Evolutionary conservation across 2,797 vertebrate genomes (phyloP), one percentile per base, ranked within the genome.

Genomic region (Periparus ater): DNA sequence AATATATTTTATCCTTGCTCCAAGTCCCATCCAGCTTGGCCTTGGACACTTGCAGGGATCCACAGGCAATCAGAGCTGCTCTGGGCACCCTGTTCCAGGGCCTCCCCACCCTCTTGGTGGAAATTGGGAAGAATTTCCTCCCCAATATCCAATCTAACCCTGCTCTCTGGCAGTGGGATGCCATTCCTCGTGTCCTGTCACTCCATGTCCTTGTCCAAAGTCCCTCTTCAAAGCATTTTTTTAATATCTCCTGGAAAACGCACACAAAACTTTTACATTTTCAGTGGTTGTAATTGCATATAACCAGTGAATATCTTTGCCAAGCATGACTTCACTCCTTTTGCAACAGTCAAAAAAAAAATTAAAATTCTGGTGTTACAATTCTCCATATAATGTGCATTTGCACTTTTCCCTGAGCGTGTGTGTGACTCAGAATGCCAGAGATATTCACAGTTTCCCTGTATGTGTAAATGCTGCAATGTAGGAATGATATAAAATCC

Each of bases 21-120:
- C 50, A 1, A 70, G 13, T 13, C 7, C 36, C 0, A 0, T 32
- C 63, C 71, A 76, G 0, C 23, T 63, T 45, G n/a, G 7, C 12
- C 51, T 45, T 22, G 72, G 45, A 0, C 65, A 51, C 9, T 71
- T 0, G 17, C 58, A 89, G 29, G 38, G 57, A 63, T 63, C 38
- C 72, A 76, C 79, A 44, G 17, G 38, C 55, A 82, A 62, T 34
- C 70, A 11, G 50, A 76, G 50, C 44, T 89, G 0, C 65, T 57
- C 63, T 83, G 71, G 32, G 19, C 36, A 70, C 7, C 47, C 87
- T 51, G 55, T 50, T 27, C 70, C 77, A 88, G 55, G 61, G 13
- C 30, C 30, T 55, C 0, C 0, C 0, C 32, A 63, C 4, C 11
- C 45, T 51, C 45, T 40, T 40, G 38, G 38, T 40, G 38, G 38